phyloP scores from a whole-genome alignment of 2,113 vertebrate species.

The Epinephelus fuscoguttatus region DNA sequence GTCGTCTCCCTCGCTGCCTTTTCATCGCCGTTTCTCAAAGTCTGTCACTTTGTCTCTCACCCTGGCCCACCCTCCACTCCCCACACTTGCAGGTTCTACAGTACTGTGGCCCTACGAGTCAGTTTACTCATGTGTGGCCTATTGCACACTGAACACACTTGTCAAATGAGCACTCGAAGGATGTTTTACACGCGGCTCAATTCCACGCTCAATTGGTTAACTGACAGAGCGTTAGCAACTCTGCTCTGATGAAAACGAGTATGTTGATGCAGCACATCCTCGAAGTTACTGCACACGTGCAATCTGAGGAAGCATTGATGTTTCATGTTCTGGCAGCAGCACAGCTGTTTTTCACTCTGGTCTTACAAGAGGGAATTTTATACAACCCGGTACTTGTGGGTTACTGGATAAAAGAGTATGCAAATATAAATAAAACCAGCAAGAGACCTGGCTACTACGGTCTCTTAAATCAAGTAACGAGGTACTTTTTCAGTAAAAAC shows the following conservation, averaged over 20 bases:
- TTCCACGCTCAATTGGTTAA: conserved; percentile 49
- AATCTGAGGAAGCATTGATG: background rate
- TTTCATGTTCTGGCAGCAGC: background rate
- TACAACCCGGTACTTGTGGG: background rate
- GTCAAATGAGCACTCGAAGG: conserved; percentile 50
- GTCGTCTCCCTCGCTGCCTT: conserved; percentile 5
- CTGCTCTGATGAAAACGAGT: conserved; percentile 6
- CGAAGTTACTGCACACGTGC: background rate
- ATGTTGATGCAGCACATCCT: background rate
- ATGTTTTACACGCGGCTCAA: conserved; percentile 59
- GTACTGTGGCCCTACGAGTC: conserved; percentile 5
- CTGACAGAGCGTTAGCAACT: conserved; percentile 41
- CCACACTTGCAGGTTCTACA: background rate
- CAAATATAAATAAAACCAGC: background rate
- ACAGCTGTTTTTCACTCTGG: background rate
- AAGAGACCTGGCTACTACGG: too few species aligned
- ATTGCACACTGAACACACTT: conserved; percentile 32
- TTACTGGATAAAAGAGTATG: background rate
- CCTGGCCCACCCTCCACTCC: background rate
- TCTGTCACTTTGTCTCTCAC: conserved; percentile 10
- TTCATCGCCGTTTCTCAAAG: conserved; percentile 26
- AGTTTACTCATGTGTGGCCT: conserved; percentile 54
- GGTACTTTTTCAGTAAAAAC: background rate
- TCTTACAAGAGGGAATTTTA: background rate
- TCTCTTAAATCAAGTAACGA: background rate